Percentiles rank a stretch among this genome's conserved stretches.
Evolutionary conservation across 1,140 invertebrate genomes (phyloP).

Genomic region (Rhizoglyphus robini): DNA sequence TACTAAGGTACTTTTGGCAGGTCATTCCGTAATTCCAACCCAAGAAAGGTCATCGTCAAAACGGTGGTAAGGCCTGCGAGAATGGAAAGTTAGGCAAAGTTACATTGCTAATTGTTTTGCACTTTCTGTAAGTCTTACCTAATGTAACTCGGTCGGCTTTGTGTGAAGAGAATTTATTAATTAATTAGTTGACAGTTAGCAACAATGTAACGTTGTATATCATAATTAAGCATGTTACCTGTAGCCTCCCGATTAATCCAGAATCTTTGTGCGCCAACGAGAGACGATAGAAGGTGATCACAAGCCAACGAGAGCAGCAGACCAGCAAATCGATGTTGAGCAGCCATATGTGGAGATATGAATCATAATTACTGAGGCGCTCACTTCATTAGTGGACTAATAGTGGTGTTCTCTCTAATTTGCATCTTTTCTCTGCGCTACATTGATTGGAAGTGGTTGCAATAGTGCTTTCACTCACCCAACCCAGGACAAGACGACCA

Average conservation of each 20-base stretch:
- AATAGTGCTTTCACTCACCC: not conserved
- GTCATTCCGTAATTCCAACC: slow-evolving; percentile 66
- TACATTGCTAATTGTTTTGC: slow-evolving; percentile 38
- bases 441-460: not conserved
- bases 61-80: slow-evolving; percentile 63
- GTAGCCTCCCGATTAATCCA: slow-evolving; percentile 93
- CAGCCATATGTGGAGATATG: no score
- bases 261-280: slow-evolving; percentile 38
- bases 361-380: no score
- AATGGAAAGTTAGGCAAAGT: no score
- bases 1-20: slow-evolving; percentile 66
- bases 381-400: no score
- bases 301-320: no score
- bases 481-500: slow-evolving; percentile 88
- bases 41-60: slow-evolving; percentile 73
- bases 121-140: no score
- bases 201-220: not conserved
- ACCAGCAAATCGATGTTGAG: no score
- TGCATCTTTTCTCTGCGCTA: no score
- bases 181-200: not conserved
- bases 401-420: no score
- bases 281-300: no score
- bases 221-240: slow-evolving; percentile 27
- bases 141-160: slow-evolving; percentile 58
- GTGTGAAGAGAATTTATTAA: not conserved